A percentile compares a stretch with the other conserved stretches of the same genome.
Evolutionary conservation across 1,140 invertebrate species (phyloP).

Genomic region (Hirudo medicinalis): DNA sequence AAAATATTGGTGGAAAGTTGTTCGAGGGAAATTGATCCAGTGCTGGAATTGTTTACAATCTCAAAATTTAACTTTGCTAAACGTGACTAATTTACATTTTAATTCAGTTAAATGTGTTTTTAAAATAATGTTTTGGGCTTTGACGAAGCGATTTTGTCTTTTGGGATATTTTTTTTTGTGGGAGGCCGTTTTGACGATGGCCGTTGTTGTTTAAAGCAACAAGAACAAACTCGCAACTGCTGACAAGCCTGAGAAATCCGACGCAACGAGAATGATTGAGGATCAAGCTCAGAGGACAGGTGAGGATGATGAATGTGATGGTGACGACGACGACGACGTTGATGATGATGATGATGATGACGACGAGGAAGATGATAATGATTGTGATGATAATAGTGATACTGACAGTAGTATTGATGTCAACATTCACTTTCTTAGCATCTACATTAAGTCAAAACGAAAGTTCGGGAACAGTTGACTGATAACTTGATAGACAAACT

Average conservation of each 20-base stretch:
- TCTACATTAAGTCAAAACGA: not conserved
- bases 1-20: too few relatives aligned
- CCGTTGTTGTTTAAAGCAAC: too few relatives aligned
- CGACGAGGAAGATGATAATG: not conserved
- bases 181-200: too few relatives aligned
- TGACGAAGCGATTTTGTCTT: too few relatives aligned
- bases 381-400: not conserved
- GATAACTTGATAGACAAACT: not conserved
- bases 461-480: not conserved
- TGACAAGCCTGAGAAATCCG: not conserved
- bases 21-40: too few relatives aligned
- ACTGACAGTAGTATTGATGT: too few relatives aligned
- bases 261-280: not conserved
- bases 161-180: too few relatives aligned
- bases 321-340: not conserved
- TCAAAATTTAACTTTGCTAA: too few relatives aligned
- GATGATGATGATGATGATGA: not conserved
- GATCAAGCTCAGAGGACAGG: not conserved
- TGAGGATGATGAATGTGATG: not conserved
- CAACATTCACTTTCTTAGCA: not conserved
- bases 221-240: not conserved
- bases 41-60: too few relatives aligned
- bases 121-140: too few relatives aligned
- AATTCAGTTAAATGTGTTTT: too few relatives aligned
- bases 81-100: too few relatives aligned